phyloP scores from a whole-genome alignment of 2,797 vertebrate species.

The Lithobates sylvaticus region DNA sequence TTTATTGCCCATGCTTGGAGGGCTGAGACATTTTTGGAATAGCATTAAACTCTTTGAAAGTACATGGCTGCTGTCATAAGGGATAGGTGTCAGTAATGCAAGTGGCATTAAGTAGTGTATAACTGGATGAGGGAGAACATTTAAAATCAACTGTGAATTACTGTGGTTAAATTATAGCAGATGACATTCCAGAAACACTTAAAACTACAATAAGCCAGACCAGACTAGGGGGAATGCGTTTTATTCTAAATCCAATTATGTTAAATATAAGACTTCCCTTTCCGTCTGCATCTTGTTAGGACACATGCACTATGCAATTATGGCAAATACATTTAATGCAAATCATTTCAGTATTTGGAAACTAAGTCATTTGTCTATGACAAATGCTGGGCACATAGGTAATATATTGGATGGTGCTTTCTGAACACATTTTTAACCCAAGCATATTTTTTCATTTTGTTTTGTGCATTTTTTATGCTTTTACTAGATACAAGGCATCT shows the following conservation, averaged over 20 bases:
- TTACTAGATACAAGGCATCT: neutral
- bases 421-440: too few species aligned
- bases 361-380: constrained; percentile 46
- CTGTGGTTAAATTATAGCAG: constrained; percentile 36
- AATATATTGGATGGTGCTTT: constrained; percentile 8
- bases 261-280: constrained; percentile 54
- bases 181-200: constrained; percentile 30
- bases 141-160: constrained; percentile 28
- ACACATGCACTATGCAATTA: constrained; percentile 40
- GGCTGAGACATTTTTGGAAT: too few species aligned
- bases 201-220: constrained; percentile 34
- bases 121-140: neutral
- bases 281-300: constrained; percentile 38
- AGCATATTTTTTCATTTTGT: neutral
- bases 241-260: constrained; percentile 53
- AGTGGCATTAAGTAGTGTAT: neutral
- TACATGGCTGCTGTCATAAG: neutral
- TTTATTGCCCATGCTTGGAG: too few species aligned
- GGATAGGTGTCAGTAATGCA: neutral
- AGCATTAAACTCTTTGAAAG: too few species aligned
- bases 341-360: constrained; percentile 28
- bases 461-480: neutral
- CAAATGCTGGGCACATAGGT: constrained; percentile 24
- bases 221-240: constrained; percentile 34
- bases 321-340: constrained; percentile 51